phyloP scores from a whole-genome alignment of 2,888 invertebrate genomes.

The Zygogramma bicolorata region DNA sequence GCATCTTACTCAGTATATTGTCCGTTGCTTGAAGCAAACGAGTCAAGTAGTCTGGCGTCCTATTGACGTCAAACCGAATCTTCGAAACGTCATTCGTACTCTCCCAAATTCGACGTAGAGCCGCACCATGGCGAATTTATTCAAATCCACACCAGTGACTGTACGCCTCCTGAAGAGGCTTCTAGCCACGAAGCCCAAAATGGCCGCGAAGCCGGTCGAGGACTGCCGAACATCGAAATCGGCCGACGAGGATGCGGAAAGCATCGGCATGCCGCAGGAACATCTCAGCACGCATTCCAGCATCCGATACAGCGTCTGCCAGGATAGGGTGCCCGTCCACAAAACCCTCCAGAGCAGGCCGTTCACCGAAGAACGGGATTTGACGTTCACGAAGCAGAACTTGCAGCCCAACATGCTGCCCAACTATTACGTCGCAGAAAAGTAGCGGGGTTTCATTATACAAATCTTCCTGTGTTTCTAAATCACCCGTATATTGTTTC shows the following conservation, averaged over 20 bases:
- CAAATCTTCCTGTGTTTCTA: too few species aligned
- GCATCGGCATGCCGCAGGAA: not conserved
- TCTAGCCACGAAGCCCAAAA: not conserved
- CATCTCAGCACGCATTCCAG: not conserved
- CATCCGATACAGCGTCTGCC: conserved; percentile 30
- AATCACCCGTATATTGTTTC: too few species aligned
- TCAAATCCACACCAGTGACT: not conserved
- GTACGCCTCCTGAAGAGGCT: not conserved
- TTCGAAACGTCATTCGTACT: not conserved
- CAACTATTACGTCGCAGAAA: conserved; percentile 10
- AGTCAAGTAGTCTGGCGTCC: not conserved
- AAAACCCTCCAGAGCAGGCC: conserved; percentile 15
- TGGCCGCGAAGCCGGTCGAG: not conserved
- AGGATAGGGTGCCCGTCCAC: conserved; percentile 31
- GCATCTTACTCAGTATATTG: too few species aligned
- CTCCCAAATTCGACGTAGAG: conserved; percentile 1
- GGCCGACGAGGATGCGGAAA: not conserved
- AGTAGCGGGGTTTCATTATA: not conserved
- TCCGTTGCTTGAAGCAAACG: not conserved
- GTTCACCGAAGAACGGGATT: conserved; percentile 16
- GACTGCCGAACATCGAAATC: not conserved
- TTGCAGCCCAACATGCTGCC: conserved; percentile 28
- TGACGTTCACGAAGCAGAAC: conserved; percentile 1
- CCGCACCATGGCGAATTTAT: conserved; percentile 4
- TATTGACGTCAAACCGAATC: not conserved